Base-by-base conservation (phyloP, 2,888 invertebrate genomes). In the Drosophila neotestacea region DNA sequence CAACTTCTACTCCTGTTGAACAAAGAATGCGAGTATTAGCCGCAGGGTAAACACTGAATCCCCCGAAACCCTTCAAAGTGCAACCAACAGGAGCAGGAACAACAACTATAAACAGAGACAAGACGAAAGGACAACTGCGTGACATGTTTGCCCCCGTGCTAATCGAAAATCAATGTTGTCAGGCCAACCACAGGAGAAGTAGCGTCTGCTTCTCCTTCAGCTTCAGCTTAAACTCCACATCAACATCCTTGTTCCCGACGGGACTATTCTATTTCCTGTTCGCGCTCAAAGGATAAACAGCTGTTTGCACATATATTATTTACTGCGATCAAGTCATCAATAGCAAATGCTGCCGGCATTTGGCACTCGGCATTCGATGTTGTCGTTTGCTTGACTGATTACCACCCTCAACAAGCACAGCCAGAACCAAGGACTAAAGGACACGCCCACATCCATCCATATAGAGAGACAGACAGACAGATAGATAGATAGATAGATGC, bases 131-230 rank as follows among this genome's bases (percentile, higher is more conserved):
- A 52, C 56, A 39, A 32, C 64, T 47, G 55, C 59, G 76, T 76
- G 73, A 76, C 79, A 75, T 75, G 63, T 78, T 76, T 77, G 67
- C 66, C 47, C 38, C 64, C 38, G 56, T 72, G 70, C 82, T 85
- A 85, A 85, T 88, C 85, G 88, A 85, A 85, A 85, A 85, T 85
- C 85, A 88, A 88, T 85, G 88, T 79, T 76, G 85, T 72, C 69
- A 60, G 36, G 55, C 54, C 71, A 59, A 61, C 81, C 68, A 44
- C 81, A 62, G 51, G 30, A 47, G 58, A 52, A 70, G 54, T 48
- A 46, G 36, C 28, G 54, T 39, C 47, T 32, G 10, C 32, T 27
- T 10, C 51, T 39, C 1, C 52, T 6, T 10, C 6, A 48, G 48
- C 32, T 32, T 13, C 16, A 16, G 48, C 50, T 46, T 38, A 27